These are phyloP conservation scores for Anoplophora glabripennis DNA, from an alignment of 1,140 invertebrate species.

Conservation along the genomic window DNA sequence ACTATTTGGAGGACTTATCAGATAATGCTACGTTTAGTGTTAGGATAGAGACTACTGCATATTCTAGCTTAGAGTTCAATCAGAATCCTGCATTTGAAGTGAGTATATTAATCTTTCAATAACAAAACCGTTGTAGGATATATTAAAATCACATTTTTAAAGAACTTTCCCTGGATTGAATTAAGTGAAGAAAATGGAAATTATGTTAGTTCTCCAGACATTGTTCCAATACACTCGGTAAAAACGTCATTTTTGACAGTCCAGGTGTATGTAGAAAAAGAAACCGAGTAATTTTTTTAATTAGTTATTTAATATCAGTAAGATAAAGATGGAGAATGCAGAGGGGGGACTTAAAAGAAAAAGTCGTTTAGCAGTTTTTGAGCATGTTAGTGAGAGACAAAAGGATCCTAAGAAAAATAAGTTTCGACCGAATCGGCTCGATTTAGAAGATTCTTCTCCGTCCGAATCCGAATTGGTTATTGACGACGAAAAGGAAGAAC, in stretches of 20 bases:
- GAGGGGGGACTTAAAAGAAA: constrained; percentile 27
- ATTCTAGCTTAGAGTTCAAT: constrained; percentile 36
- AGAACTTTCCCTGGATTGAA: constrained; percentile 42
- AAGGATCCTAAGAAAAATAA: constrained; percentile 22
- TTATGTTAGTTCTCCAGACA: constrained; percentile 19
- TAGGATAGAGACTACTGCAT: constrained; percentile 28
- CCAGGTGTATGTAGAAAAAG: constrained; percentile 38
- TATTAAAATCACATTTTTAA: constrained; percentile 15
- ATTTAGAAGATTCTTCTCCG: constrained; percentile 24
- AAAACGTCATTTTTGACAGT: constrained; percentile 28
- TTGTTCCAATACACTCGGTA: constrained; percentile 35
- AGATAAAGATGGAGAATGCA: constrained; percentile 15
- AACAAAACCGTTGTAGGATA: background rate
- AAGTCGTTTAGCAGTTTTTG: constrained; percentile 39
- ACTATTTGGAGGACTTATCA: constrained; percentile 28
- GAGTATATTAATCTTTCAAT: constrained; percentile 9
- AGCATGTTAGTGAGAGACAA: constrained; percentile 34
- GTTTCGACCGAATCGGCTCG: constrained; percentile 17
- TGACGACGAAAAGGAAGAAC: constrained; percentile 25
- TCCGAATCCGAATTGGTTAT: constrained; percentile 36
- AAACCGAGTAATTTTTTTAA: constrained; percentile 5
- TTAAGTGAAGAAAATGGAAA: constrained; percentile 16
- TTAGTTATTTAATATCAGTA: background rate
- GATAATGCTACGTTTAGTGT: constrained; percentile 36
- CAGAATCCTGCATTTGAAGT: constrained; percentile 33